Evolutionary conservation across 2,888 invertebrate species (phyloP), one percentile per base, ranked within the genome.

Genomic region (Mythimna pallens): DNA sequence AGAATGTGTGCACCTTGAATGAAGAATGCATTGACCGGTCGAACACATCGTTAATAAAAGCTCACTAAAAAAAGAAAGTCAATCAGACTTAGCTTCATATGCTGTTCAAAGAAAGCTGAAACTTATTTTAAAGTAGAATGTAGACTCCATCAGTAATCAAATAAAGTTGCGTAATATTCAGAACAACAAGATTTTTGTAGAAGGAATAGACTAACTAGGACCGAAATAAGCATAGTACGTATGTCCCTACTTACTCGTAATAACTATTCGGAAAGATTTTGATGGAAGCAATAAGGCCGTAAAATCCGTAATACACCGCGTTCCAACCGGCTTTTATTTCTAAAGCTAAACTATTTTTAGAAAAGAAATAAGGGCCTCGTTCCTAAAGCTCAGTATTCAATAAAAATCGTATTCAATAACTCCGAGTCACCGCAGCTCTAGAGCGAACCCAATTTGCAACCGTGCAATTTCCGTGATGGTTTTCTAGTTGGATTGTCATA

Each of bases 401-500:
- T 83, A 87, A 85, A 87, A 52, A 85, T 83, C 83, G 40, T 74
- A 87, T 81, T 83, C 75, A 84, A 84, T 87, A 86, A 84, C 80
- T 79, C 73, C 75, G 65, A 80, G 74, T 76, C 82, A 80, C 80
- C 70, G 81, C 82, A 84, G 87, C 84, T 86, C 84, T 81, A 87
- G 81, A 87, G 86, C 83, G 88, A 83, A 87, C 88, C 87, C 88
- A 90, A 90, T 91, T 89, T 89, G 86, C 82, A 87, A 83, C 86
- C 88, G 83, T 87, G 88, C 89, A 90, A 92, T 92, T 92, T 92
- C 89, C 89, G 86, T 80, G 85, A 88, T 87, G 87, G 90, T 92
- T 91, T 92, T 91, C 91, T 90, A 90, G 88, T 89, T 87, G 90
- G 89, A 86, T 90, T 92, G 89, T 85, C 89, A 89, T 89, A 90